phyloP scores from a whole-genome alignment of 1,140 invertebrate species.

The Brachionus asplanchnoidis region DNA sequence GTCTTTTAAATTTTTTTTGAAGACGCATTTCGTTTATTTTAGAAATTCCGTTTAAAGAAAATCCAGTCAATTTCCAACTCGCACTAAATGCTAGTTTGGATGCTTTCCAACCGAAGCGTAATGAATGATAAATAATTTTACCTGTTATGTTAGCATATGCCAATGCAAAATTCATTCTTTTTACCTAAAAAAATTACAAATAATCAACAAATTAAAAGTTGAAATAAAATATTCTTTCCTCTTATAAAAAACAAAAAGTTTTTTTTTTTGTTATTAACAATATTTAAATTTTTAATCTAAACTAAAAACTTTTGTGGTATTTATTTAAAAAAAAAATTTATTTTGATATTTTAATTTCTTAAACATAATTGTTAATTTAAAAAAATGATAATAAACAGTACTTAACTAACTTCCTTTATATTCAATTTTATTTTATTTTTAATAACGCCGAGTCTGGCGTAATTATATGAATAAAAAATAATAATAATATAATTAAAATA shows the following conservation, averaged over 20 bases:
- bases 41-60: neutral
- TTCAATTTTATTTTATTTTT: neutral
- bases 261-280: no score
- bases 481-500: neutral
- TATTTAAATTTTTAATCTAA: no score
- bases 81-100: neutral
- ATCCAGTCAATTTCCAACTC: neutral
- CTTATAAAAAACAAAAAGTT: neutral
- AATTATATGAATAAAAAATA: neutral
- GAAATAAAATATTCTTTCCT: neutral
- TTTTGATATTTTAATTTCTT: neutral
- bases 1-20: neutral
- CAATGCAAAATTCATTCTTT: neutral
- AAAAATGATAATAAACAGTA: neutral
- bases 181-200: neutral
- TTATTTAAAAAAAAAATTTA: no score
- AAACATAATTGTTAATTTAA: neutral
- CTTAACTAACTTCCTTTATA: neutral
- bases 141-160: neutral
- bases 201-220: neutral
- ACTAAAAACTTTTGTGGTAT: no score
- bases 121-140: constrained; percentile 11
- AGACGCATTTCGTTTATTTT: neutral
- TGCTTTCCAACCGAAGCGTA: neutral
- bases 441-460: neutral